Base-by-base conservation (phyloP, 2,113 vertebrate species). In the Phycodurus eques region DNA sequence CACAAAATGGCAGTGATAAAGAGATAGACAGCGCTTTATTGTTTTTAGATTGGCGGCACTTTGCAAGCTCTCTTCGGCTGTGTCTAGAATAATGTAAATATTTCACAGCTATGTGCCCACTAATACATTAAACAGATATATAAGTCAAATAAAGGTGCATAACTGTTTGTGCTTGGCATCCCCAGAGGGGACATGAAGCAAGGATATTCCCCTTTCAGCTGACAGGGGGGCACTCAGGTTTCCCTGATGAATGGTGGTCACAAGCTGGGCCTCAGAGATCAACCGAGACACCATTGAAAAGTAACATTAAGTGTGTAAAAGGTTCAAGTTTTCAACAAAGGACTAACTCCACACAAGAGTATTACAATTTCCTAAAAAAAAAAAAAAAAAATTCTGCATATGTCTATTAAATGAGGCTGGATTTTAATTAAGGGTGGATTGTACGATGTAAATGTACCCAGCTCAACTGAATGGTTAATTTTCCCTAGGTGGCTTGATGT, bases 81-180 rank as follows among this genome's bases (percentile, higher is more conserved):
- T 91, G 89, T 91, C 90, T 87, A 75, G 88, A 87, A 90, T 92
- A 91, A 93, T 92, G 92, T 92, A 92, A 92, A 92, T 93, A 92
- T 92, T 88, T 88, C 90, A 91, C 87, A 88, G 87, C 88, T 83
- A 86, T 91, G 85, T 79, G 79, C 76, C 84, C 31, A 60, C 88
- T 90, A 88, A 93, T 92, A 90, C 90, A 91, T 92, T 90, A 92
- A 92, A 91, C 89, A 91, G 89, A 93, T 91, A 92, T 90, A 92
- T 92, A 92, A 90, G 87, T 90, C 87, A 89, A 93, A 92, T 92
- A 92, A 92, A 92, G 82, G 89, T 80, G 79, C 86, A 91, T 92
- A 91, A 90, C 70, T 85, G 85, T 91, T 89, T 89, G 86, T 87
- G 88, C 66, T 84, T 84, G 84, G 85, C 83, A 87, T 87, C 80